Evolutionary conservation across 2,113 vertebrate species (phyloP).

Genomic region (Caranx ignobilis): DNA sequence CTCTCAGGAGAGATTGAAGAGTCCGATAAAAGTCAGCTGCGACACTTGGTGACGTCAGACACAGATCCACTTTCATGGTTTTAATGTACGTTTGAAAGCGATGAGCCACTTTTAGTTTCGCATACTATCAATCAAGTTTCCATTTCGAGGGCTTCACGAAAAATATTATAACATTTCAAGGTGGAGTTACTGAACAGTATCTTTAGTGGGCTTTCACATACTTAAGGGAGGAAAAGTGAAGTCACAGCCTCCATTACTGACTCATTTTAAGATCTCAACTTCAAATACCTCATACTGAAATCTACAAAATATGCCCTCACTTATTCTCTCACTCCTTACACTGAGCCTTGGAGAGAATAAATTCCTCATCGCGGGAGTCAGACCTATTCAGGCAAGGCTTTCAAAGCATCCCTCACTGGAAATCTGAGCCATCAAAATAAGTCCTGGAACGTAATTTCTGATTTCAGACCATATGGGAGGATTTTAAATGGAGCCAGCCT

Average conservation of each 20-base stretch:
- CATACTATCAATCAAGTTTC: constrained; percentile 40
- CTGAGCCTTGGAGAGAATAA: constrained; percentile 22
- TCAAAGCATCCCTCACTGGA: constrained; percentile 48
- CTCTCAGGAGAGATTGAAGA: constrained; percentile 4
- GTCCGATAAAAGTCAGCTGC: constrained; percentile 29
- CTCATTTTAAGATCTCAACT: constrained; percentile 54
- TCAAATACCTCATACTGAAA: constrained; percentile 55
- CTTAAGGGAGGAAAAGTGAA: constrained; percentile 44
- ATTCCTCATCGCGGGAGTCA: constrained; percentile 44
- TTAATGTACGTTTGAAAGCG: constrained; percentile 37
- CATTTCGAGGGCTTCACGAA: constrained; percentile 6
- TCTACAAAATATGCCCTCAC: constrained; percentile 36
- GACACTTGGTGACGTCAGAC: constrained; percentile 41
- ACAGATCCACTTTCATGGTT: constrained; percentile 19
- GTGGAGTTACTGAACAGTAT: constrained; percentile 24
- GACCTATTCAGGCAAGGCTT: constrained; percentile 49
- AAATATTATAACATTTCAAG: constrained; percentile 28
- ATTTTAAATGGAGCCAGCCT: constrained; percentile 43
- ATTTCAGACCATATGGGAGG: constrained; percentile 30
- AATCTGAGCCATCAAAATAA: constrained; percentile 46
- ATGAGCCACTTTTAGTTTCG: constrained; percentile 29
- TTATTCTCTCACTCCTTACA: constrained; percentile 27
- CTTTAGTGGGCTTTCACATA: constrained; percentile 47
- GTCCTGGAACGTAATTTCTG: constrained; percentile 39
- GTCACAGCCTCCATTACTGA: constrained; percentile 61